These are phyloP conservation scores for Natator depressus DNA, from an alignment of 2,113 vertebrate genomes.

Conservation along the genomic window DNA sequence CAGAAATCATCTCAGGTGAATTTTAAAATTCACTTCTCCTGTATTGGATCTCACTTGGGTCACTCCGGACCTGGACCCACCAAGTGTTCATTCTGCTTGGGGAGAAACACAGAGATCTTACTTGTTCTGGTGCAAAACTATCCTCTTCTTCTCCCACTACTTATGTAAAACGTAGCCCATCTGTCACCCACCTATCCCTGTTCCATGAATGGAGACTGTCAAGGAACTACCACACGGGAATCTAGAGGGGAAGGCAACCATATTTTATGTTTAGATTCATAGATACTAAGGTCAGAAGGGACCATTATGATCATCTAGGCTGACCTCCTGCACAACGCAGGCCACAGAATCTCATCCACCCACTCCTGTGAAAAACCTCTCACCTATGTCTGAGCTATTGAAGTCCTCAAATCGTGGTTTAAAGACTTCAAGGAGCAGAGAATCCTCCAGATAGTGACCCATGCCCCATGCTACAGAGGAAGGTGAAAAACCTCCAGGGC, in stretches of 20 bases:
- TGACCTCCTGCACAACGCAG: no score
- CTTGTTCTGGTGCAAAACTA: neutral
- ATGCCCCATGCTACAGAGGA: no score
- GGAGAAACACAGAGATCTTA: neutral
- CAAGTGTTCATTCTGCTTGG: neutral
- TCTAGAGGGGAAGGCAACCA: slow-evolving; percentile 30
- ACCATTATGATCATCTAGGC: no score
- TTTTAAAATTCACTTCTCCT: neutral
- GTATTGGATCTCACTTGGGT: neutral
- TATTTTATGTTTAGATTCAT: slow-evolving; percentile 12
- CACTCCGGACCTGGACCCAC: accelerated
- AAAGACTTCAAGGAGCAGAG: no score
- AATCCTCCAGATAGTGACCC: no score
- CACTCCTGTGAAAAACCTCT: no score
- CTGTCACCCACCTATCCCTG: neutral
- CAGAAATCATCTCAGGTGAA: accelerated
- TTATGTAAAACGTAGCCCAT: neutral
- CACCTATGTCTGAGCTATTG: no score
- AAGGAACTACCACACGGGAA: neutral
- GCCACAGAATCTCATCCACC: no score
- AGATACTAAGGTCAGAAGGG: no score
- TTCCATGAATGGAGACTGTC: neutral
- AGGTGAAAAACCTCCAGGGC: no score
- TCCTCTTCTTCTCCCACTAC: neutral
- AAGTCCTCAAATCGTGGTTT: no score